These are phyloP conservation scores for Pantherophis vulpinus DNA, from an alignment of 2,797 vertebrate genomes.

Conservation along the genomic window DNA sequence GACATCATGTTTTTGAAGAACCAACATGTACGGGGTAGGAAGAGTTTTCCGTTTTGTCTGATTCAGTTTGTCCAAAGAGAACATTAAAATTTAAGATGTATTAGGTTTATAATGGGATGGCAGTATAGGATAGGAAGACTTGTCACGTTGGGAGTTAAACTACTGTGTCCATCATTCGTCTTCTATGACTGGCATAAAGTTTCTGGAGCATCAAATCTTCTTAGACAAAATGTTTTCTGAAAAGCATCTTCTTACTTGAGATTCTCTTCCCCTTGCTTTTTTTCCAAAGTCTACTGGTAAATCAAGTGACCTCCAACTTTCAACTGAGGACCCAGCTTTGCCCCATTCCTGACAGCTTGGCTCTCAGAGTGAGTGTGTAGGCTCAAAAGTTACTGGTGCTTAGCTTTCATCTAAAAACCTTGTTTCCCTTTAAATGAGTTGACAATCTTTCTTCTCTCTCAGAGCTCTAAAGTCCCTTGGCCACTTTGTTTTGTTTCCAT, in stretches of 20 bases:
- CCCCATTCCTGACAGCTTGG: background rate
- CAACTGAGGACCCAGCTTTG: background rate
- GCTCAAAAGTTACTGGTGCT: background rate
- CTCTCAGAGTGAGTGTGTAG: background rate
- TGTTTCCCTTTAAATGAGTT: background rate
- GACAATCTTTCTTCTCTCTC: slow-evolving; percentile 2
- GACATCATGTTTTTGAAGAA: background rate
- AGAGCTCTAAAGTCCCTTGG: background rate
- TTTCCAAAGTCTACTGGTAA: background rate
- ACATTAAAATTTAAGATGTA: background rate
- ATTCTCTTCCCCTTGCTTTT: background rate
- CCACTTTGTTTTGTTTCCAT: background rate
- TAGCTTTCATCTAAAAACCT: background rate
- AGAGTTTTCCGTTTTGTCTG: background rate
- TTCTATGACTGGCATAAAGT: background rate
- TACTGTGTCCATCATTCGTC: background rate
- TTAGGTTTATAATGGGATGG: background rate
- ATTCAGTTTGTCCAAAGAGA: background rate
- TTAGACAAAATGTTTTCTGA: background rate
- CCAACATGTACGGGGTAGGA: background rate
- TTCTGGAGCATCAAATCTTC: background rate
- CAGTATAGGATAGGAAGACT: background rate
- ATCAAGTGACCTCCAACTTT: background rate
- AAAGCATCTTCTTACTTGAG: background rate
- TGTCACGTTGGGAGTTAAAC: background rate